These are phyloP conservation scores for Coregonus ussuriensis DNA, from an alignment of 2,797 vertebrate species.

Conservation along the genomic window DNA sequence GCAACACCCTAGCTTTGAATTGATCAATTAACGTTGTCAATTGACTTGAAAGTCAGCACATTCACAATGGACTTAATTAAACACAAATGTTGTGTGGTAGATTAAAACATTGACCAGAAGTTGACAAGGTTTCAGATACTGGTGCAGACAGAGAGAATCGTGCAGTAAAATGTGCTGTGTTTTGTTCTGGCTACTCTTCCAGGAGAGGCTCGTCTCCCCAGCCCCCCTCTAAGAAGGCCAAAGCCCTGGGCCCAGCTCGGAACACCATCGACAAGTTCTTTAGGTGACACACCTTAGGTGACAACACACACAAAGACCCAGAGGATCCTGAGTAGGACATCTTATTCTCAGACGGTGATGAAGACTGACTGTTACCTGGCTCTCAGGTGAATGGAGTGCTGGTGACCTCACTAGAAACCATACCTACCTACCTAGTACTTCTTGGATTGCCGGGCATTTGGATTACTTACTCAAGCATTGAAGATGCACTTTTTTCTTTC, in stretches of 20 bases:
- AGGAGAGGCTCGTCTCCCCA: not conserved
- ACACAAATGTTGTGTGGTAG: not conserved
- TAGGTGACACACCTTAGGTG: not conserved
- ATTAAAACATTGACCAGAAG: not conserved
- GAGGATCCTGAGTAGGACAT: not conserved
- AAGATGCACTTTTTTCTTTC: not conserved
- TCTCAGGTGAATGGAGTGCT: constrained; percentile 4
- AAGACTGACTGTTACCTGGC: not conserved
- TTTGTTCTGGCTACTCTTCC: not conserved
- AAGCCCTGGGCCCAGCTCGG: not conserved
- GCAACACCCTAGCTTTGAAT: too few species aligned
- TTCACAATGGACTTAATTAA: not conserved
- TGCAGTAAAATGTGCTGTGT: not conserved
- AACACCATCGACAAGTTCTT: constrained; percentile 17
- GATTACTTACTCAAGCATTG: not conserved
- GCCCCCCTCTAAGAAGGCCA: not conserved
- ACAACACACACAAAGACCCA: not conserved
- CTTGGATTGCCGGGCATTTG: not conserved
- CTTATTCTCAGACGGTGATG: not conserved
- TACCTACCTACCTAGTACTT: not conserved
- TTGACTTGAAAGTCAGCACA: not conserved
- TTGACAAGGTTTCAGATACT: not conserved
- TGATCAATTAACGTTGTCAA: too few species aligned
- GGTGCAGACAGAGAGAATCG: not conserved
- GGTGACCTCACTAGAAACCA: not conserved